Evolutionary conservation across 2,113 vertebrate genomes (phyloP).

Genomic region (Callospermophilus lateralis): DNA sequence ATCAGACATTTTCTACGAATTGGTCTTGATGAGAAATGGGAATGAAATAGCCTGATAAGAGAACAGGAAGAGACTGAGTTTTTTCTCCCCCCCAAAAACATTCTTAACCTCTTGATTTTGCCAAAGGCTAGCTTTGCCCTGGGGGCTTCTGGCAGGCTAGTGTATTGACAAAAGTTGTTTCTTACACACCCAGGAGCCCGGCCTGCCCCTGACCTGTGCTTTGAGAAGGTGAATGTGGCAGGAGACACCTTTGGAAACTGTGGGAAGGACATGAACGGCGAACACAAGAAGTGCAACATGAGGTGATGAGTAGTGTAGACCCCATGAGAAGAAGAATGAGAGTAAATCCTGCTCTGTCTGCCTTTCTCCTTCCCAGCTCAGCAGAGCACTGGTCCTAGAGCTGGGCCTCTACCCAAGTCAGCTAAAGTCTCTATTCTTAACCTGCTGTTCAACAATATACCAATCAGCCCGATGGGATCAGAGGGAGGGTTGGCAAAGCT

Average conservation of each 20-base stretch:
- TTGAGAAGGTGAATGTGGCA: conserved; percentile 94
- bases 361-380: not conserved
- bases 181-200: conserved; percentile 89
- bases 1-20: not conserved
- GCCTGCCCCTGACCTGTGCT: conserved; percentile 94
- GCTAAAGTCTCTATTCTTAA: too few relatives aligned
- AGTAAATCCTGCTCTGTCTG: not conserved
- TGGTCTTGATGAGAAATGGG: not conserved
- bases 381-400: not conserved
- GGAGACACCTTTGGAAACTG: conserved; percentile 97
- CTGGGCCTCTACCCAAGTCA: not conserved
- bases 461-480: not conserved
- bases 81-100: not conserved
- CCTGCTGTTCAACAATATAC: not conserved
- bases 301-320: conserved; percentile 86
- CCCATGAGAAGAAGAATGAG: not conserved
- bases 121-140: not conserved
- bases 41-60: not conserved
- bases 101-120: not conserved
- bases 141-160: not conserved
- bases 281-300: conserved; percentile 92
- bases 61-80: not conserved
- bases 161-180: conserved; percentile 39
- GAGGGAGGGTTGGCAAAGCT: not conserved
- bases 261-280: conserved; percentile 93